Percentiles rank a stretch among this genome's conserved stretches.
Conservation (phyloP, 2,797 vertebrate species). For the Aeoliscus strigatus region DNA sequence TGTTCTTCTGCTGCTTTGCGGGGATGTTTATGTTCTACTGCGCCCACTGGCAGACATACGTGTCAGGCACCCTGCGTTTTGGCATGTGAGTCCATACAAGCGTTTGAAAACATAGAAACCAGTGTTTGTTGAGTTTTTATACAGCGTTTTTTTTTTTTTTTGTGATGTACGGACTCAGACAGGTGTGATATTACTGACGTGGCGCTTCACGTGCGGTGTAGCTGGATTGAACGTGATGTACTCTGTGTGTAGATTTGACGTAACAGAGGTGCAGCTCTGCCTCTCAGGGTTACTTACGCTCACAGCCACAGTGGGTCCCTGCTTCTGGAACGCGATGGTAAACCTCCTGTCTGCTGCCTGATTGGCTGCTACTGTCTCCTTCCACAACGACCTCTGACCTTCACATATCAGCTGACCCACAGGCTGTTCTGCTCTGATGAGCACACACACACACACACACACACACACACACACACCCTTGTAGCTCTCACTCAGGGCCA, state of each 20-base stretch:
- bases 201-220: no score
- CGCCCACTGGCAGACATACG: conserved; percentile 98
- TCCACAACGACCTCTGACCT: conserved; percentile 26
- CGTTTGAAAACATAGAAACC: neutral
- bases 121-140: no score
- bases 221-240: conserved; percentile 20
- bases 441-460: no score
- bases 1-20: conserved; percentile 99
- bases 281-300: conserved; percentile 62
- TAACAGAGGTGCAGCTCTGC: conserved; percentile 68
- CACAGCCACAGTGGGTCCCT: conserved; percentile 56
- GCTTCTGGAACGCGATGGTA: conserved; percentile 66
- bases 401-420: neutral
- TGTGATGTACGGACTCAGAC: no score
- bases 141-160: no score
- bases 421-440: neutral
- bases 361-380: conserved; percentile 33
- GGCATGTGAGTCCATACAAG: conserved; percentile 87
- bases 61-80: conserved; percentile 93
- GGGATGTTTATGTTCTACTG: conserved; percentile 99
- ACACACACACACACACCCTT: no score
- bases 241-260: conserved; percentile 64
- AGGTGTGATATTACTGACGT: no score
- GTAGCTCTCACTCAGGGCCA: no score
- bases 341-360: conserved; percentile 36